Base-by-base conservation (phyloP, 2,797 vertebrate genomes). In the Rhynchonycteris naso region DNA sequence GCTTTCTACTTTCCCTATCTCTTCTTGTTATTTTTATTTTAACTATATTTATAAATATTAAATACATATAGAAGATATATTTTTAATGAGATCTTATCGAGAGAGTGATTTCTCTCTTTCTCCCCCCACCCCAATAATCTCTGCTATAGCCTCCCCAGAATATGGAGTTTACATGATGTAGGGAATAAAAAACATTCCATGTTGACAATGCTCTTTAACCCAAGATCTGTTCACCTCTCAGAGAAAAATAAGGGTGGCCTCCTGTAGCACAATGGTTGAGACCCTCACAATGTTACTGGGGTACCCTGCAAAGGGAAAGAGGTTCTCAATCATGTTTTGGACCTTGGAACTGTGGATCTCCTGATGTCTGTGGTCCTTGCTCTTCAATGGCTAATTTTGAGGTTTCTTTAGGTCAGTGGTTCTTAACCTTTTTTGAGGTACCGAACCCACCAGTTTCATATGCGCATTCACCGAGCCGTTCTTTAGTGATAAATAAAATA, bases 21-120 rank as follows among this genome's bases (percentile, higher is more conserved):
- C 24, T 66, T 61, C 3, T 38, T 80, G 50, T 33, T 81, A 11
- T 63, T 38, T 26, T 59, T 72, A 68, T 50, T 35, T 76, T 50
- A 80, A 68, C 9, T 83, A 35, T 30, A 71, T 50, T 86, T 76
- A 10, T 88, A 94, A 89, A 68, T 82, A 33, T 88, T 81, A 72
- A 81, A 85, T 78, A 87, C 19, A 38, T 33, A 14, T 65, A 10
- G 24, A 91, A 75, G 47, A 30, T 4, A 21, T 4, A 24, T 61
- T 68, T 93, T 95, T 72, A 24, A 33, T 68, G 43, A 93, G 22
- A 74, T 54, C 10, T 54, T 74, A 68, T 72, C 21, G 30, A 75
- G 59, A 78, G 43, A 58, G 8, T 4, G 18, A 35, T 54, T 9
- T 47, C 33, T 58, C 1, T 38, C 43, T 86, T 2, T 12, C 24